These are phyloP conservation scores for Microtus ochrogaster DNA, from an alignment of 2,113 vertebrate genomes.

Conservation along the genomic window DNA sequence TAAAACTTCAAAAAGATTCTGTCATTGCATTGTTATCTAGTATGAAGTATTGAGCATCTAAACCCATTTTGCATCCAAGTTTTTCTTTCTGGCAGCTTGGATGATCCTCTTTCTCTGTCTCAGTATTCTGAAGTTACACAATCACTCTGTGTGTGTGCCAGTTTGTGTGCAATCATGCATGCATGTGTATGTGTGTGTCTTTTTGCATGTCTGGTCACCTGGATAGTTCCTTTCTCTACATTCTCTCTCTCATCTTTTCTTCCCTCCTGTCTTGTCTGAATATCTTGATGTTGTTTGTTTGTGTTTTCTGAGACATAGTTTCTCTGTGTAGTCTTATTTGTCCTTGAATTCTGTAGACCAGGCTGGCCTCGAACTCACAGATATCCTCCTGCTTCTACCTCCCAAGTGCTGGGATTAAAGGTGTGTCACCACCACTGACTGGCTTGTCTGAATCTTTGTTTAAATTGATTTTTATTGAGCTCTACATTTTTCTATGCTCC, in stretches of 20 bases:
- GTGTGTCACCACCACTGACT: background rate
- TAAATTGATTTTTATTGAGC: too few species aligned
- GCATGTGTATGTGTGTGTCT: background rate
- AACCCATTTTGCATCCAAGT: background rate
- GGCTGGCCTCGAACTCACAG: background rate
- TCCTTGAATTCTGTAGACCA: background rate
- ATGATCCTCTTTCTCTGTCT: background rate
- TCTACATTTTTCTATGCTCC: too few species aligned
- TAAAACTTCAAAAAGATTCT: slow-evolving; percentile 2
- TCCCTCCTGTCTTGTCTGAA: background rate
- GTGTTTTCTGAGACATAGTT: background rate
- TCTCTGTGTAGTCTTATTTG: background rate
- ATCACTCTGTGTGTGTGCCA: background rate
- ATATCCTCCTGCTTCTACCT: background rate
- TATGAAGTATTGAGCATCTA: background rate
- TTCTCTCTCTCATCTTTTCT: background rate
- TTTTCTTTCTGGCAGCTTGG: background rate
- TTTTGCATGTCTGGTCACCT: background rate
- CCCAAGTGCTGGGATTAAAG: background rate
- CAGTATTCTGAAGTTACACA: background rate
- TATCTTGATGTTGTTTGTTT: background rate
- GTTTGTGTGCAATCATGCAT: too few species aligned
- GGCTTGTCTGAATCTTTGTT: background rate
- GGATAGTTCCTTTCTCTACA: background rate
- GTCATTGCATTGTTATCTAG: background rate